Evolutionary conservation across 2,113 vertebrate species (phyloP).

Genomic region (Mus pahari): DNA sequence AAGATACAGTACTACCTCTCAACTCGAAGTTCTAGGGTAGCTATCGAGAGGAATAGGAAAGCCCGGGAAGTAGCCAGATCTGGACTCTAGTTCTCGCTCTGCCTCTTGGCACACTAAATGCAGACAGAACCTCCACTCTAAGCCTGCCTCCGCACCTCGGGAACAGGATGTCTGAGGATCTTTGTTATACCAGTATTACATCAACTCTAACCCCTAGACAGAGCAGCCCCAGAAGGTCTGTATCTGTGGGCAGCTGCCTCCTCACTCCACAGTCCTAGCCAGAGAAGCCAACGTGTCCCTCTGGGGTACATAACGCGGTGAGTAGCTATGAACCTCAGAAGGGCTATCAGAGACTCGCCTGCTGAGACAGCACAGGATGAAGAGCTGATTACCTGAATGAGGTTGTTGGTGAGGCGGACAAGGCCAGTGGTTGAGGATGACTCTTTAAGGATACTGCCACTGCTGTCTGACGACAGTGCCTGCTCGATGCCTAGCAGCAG

Average conservation of each 20-base stretch:
- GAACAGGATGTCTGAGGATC: neutral
- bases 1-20: no score
- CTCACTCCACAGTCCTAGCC: neutral
- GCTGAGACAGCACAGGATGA: neutral
- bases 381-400: constrained; percentile 92
- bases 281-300: neutral
- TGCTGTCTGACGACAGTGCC: constrained; percentile 88
- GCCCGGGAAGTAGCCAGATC: neutral
- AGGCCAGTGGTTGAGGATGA: constrained; percentile 87
- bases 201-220: neutral
- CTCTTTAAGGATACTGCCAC: constrained; percentile 87
- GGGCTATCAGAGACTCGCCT: neutral
- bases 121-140: neutral
- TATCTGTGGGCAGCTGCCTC: neutral
- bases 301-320: neutral
- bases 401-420: constrained; percentile 93
- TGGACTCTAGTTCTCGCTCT: neutral
- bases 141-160: neutral
- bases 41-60: fast-evolving
- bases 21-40: neutral
- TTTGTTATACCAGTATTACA: neutral
- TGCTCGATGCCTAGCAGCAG: constrained; percentile 92
- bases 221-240: neutral
- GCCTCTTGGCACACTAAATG: neutral
- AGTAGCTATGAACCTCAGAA: neutral